Evolutionary conservation across 1,140 invertebrate species (phyloP).

Genomic region (Tigriopus japonicus): DNA sequence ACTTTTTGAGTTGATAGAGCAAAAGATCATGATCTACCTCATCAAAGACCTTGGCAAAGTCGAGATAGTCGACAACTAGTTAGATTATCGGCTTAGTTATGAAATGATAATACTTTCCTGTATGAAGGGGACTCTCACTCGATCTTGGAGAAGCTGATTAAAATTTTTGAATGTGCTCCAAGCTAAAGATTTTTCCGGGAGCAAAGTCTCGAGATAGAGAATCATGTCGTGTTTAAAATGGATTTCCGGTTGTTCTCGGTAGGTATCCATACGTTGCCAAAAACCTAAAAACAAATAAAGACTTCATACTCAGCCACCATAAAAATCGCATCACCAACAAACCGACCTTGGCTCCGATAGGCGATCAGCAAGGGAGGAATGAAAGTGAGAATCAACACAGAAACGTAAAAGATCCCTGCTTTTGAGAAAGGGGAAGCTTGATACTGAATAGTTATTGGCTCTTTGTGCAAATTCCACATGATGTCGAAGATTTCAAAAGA

Average conservation of each 20-base stretch:
- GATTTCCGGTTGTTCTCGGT: not conserved
- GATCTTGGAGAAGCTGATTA: not conserved
- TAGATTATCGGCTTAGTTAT: no score
- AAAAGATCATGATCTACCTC: no score
- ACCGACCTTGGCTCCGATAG: not conserved
- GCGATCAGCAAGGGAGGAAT: not conserved
- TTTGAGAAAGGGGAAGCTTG: not conserved
- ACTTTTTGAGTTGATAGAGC: no score
- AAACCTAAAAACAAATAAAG: not conserved
- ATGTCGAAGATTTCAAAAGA: no score
- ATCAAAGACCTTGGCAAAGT: no score
- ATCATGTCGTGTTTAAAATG: not conserved
- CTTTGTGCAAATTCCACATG: no score
- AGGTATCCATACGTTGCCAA: not conserved
- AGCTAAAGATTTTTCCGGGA: not conserved
- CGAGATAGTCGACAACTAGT: no score
- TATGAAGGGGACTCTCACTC: not conserved
- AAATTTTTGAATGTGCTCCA: not conserved
- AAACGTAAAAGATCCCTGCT: not conserved
- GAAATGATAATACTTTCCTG: not conserved
- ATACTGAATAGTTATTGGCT: no score
- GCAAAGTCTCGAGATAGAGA: not conserved
- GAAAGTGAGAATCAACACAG: not conserved
- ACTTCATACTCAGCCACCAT: no score
- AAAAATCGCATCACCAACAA: no score